phyloP scores from a whole-genome alignment of 1,140 invertebrate genomes.

The Trichogramma pretiosum region DNA sequence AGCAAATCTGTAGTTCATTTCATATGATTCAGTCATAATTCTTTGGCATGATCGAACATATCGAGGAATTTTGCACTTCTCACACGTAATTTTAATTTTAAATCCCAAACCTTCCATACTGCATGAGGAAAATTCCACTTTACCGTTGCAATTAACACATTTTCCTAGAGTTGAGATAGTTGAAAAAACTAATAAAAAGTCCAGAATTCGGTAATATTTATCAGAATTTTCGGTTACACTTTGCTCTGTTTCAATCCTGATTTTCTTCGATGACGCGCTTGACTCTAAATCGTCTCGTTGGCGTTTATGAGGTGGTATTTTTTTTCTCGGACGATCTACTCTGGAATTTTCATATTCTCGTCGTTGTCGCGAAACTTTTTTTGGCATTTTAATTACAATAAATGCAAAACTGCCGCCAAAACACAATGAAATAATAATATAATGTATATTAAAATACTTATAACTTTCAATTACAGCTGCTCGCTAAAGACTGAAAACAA shows the following conservation, averaged over 20 bases:
- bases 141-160: slow-evolving; percentile 19
- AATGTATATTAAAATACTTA: no score
- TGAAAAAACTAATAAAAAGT: slow-evolving; percentile 19
- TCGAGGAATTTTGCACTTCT: slow-evolving; percentile 14
- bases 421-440: background rate
- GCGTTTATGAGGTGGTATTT: slow-evolving; percentile 13
- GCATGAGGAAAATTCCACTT: slow-evolving; percentile 11
- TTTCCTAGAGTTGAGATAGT: slow-evolving; percentile 17
- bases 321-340: slow-evolving; percentile 17
- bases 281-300: slow-evolving; percentile 9
- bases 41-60: slow-evolving; percentile 17
- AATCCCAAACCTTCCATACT: slow-evolving; percentile 20
- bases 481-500: no score
- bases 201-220: slow-evolving; percentile 20
- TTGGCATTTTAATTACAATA: slow-evolving; percentile 10
- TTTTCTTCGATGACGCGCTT: slow-evolving; percentile 21
- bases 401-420: background rate
- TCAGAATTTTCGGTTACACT: slow-evolving; percentile 12
- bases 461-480: no score
- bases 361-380: slow-evolving; percentile 11
- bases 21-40: slow-evolving; percentile 11
- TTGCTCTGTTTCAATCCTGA: slow-evolving; percentile 1
- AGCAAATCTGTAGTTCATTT: slow-evolving; percentile 15
- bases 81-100: slow-evolving; percentile 15
- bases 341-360: background rate